Conservation (phyloP, 2,113 vertebrate species). For the Sturnus vulgaris region DNA sequence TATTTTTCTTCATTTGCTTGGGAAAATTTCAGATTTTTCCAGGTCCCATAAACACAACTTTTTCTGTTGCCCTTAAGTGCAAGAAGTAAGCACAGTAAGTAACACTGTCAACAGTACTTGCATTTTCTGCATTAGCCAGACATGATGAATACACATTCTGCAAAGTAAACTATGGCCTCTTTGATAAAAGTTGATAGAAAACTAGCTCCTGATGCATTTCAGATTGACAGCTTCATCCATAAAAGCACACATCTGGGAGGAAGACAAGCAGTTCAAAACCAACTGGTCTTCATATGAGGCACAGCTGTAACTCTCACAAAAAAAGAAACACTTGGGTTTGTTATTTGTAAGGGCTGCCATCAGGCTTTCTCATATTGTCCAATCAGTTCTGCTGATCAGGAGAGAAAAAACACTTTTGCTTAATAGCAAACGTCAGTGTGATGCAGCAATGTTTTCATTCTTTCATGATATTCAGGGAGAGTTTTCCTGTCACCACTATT, state of each 20-base stretch:
- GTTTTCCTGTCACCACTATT: not conserved
- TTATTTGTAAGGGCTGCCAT: not conserved
- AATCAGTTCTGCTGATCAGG: not conserved
- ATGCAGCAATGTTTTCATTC: not conserved
- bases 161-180: not conserved
- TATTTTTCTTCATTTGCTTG: not conserved
- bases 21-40: not conserved
- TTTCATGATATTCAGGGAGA: not conserved
- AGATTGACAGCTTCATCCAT: not conserved
- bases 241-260: not conserved
- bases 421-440: not conserved
- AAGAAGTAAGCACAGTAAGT: not conserved
- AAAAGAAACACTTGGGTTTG: not conserved
- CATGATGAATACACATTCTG: rapidly evolving
- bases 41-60: not conserved
- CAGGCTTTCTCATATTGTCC: not conserved
- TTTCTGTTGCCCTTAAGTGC: not conserved
- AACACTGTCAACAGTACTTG: not conserved
- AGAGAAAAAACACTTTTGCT: not conserved
- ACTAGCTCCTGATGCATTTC: not conserved
- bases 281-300: not conserved
- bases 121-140: not conserved
- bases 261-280: not conserved
- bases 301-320: not conserved
- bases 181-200: not conserved